phyloP scores from a whole-genome alignment of 2,888 invertebrate genomes.

The Aphidoletes aphidimyza region DNA sequence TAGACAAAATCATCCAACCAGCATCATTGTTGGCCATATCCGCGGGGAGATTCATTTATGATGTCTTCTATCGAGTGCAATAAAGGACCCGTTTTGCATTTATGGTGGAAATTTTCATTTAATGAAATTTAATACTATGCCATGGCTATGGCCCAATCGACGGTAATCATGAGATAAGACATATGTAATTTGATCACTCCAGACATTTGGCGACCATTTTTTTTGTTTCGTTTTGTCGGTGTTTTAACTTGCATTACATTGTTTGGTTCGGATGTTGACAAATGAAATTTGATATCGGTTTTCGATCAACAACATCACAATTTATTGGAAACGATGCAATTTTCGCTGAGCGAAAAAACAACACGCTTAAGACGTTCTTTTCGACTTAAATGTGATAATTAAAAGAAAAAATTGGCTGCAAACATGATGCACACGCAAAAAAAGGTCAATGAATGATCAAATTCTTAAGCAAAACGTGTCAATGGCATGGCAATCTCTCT shows the following conservation, averaged over 20 bases:
- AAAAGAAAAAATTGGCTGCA: too few species aligned
- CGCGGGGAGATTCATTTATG: neutral
- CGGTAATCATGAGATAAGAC: neutral
- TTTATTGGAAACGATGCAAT: too few species aligned
- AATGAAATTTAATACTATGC: neutral
- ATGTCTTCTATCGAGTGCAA: neutral
- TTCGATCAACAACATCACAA: neutral
- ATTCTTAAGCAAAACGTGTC: too few species aligned
- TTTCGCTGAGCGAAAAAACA: too few species aligned
- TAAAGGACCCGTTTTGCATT: neutral
- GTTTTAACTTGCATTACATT: neutral
- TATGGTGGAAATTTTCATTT: neutral
- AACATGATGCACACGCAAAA: neutral
- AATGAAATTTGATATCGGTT: neutral
- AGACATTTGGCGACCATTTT: neutral
- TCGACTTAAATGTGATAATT: too few species aligned
- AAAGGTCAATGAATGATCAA: conserved; percentile 7
- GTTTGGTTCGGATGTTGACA: neutral
- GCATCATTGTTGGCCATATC: neutral
- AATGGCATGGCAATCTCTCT: too few species aligned
- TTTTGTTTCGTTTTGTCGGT: neutral
- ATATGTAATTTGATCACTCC: neutral
- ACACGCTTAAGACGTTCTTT: too few species aligned
- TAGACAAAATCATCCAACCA: neutral
- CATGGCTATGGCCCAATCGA: neutral